Evolutionary conservation across 2,113 vertebrate species (phyloP).

Genomic region (Rafetus swinhoei): DNA sequence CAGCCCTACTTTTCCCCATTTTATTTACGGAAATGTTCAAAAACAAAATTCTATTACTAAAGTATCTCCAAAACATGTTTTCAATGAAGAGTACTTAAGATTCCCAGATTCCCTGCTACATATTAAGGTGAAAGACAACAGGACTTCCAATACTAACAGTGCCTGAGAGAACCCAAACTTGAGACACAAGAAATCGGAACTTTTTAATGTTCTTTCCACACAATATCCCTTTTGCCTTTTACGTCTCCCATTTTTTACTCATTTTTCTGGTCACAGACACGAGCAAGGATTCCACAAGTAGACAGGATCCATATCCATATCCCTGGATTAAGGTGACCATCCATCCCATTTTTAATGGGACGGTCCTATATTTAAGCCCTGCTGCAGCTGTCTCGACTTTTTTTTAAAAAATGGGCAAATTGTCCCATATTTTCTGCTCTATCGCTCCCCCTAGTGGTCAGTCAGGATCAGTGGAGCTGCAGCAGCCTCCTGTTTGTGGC

Average conservation of each 20-base stretch:
- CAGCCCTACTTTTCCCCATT: background rate
- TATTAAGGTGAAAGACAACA: background rate
- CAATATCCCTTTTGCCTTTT: background rate
- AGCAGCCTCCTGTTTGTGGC: no score
- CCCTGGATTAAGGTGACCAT: no score
- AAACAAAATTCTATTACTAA: background rate
- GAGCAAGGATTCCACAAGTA: slow-evolving; percentile 18
- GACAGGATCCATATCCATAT: slow-evolving; percentile 58
- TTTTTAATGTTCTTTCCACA: background rate
- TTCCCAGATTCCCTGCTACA: background rate
- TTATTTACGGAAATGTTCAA: background rate
- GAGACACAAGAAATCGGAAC: background rate
- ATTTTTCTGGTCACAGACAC: slow-evolving; percentile 11
- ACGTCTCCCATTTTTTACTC: background rate
- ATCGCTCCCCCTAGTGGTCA: no score
- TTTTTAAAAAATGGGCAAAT: no score
- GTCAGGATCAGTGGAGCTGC: no score
- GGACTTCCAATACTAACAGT: background rate
- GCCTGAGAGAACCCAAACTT: background rate
- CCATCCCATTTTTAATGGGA: no score
- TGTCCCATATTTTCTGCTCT: no score
- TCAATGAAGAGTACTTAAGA: background rate
- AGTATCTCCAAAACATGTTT: background rate
- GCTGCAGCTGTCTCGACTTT: no score
- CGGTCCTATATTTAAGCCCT: no score